Evolutionary conservation across 2,888 invertebrate species (phyloP), one percentile per base, ranked within the genome.

Genomic region (Hirtodrosophila histrioides): DNA sequence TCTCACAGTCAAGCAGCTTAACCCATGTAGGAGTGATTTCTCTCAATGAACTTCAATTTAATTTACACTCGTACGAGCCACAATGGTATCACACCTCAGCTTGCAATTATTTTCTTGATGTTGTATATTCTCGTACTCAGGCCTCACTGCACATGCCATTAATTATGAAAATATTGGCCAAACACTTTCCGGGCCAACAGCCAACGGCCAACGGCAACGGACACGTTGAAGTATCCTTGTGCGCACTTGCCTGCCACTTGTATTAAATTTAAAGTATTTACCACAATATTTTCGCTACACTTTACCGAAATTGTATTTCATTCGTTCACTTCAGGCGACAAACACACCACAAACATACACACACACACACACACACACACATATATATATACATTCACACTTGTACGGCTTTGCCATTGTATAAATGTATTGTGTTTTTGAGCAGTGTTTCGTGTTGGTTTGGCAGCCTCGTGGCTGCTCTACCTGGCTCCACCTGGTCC

Each of bases 131-230:
- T 11, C 17, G 50, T 17, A 51, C 39, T 45, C 23, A 35, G 54
- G 39, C 67, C 67, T 75, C 75, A 61, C 50, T 65, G 67, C 69
- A 69, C 76, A 75, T 68, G 72, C 73, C 78, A 82, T 82, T 82
- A 82, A 87, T 87, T 87, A 82, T 85, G 78, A 82, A 87, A 82
- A 87, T 87, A 82, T 82, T 87, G 82, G 75, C 63, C 75, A 81
- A 86, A 87, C 82, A 82, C 87, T 86, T 84, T 65, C 49, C 51
- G 54, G 57, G 39, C 50, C 57, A 44, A 55, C 55, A 58, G 61
- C 55, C 48, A 50, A 62, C 55, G 54, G 61, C 55, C 48, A 50
- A 31, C 36, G 36, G 50, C 33, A 48, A 10, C 29, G 40, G 33
- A 65, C 48, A 62, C 40, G n/a, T 29, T 36, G 39, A 54, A 74